Evolutionary conservation across 2,113 vertebrate species (phyloP), one percentile per base, ranked within the genome.

Genomic region (Myocastor coypus): DNA sequence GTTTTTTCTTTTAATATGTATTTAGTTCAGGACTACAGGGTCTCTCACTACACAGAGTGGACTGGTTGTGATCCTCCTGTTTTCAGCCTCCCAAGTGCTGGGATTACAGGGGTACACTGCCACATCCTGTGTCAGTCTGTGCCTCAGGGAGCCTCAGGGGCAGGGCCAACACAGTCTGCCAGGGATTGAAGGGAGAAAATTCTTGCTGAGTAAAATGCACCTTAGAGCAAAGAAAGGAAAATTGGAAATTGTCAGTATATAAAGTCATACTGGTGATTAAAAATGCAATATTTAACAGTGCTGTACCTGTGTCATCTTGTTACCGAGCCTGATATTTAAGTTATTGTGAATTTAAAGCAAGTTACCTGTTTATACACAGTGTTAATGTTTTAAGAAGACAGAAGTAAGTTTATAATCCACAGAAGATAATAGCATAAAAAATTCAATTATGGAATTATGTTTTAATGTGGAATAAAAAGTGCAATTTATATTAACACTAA

Each of bases 391-490:
- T 91, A 87, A 87, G 14, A 80, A 87, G 11, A 86, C 20, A 1
- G n/a, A 57, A 86, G 55, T 83, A 90, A 91, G 6, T 73, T 24
- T 86, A 10, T 52, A n/a, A 90, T 77, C 50, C 83, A 87, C 59
- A 78, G 19, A 94, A 94, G 91, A 26, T 1, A 69, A 68, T 83
- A 26, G 52, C 30, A 59, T 63, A 32, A 91, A 12, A 34, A 84
- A 55, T 61, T 28, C 55, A 77, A 63, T 77, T 78, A 46, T 83
- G 37, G 30, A 55, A 80, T 57, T 73, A 59, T 61, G 81, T 90
- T 89, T 87, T 88, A 91, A 86, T 34, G 5, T 64, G 83, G 92
- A 93, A 84, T 34, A 52, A 92, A 73, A 57, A 90, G 46, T 86
- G 3, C 1, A 81, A 90, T 63, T 87, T 87, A 90, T 52, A 78